Conservation (phyloP, 2,797 vertebrate genomes). For the Ispidina picta region DNA sequence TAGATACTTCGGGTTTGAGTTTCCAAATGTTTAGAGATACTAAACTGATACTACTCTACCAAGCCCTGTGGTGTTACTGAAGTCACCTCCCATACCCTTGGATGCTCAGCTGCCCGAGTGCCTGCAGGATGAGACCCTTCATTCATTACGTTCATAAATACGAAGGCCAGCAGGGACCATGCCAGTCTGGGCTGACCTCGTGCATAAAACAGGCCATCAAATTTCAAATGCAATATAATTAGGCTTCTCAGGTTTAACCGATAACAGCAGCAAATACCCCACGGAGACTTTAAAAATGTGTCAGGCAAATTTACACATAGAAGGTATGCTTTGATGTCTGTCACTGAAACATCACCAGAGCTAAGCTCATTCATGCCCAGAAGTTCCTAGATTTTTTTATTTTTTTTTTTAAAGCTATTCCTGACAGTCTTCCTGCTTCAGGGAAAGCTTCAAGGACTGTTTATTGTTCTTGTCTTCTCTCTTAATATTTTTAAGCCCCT, state of each 20-base stretch:
- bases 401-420: neutral
- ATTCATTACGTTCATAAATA: neutral
- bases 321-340: slow-evolving; percentile 60
- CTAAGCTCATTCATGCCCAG: slow-evolving; percentile 32
- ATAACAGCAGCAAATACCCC: slow-evolving; percentile 65
- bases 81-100: neutral
- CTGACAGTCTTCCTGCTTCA: slow-evolving; percentile 23
- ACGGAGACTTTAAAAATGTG: slow-evolving; percentile 53
- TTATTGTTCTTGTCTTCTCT: slow-evolving; percentile 42
- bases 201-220: slow-evolving; percentile 58
- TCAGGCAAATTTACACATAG: slow-evolving; percentile 60
- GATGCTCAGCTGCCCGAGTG: neutral
- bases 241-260: slow-evolving; percentile 61
- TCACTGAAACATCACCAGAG: slow-evolving; percentile 40
- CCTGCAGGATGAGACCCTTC: slow-evolving; percentile 15
- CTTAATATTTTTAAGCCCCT: slow-evolving; percentile 54
- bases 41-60: neutral
- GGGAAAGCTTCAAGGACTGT: slow-evolving; percentile 46
- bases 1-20: neutral
- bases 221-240: slow-evolving; percentile 62
- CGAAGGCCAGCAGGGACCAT: neutral
- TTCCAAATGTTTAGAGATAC: neutral
- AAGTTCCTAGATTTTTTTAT: neutral
- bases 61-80: neutral
- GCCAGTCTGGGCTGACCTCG: slow-evolving; percentile 40